Evolutionary conservation across 2,888 invertebrate genomes (phyloP).

Genomic region (Heterodera filipjevi): DNA sequence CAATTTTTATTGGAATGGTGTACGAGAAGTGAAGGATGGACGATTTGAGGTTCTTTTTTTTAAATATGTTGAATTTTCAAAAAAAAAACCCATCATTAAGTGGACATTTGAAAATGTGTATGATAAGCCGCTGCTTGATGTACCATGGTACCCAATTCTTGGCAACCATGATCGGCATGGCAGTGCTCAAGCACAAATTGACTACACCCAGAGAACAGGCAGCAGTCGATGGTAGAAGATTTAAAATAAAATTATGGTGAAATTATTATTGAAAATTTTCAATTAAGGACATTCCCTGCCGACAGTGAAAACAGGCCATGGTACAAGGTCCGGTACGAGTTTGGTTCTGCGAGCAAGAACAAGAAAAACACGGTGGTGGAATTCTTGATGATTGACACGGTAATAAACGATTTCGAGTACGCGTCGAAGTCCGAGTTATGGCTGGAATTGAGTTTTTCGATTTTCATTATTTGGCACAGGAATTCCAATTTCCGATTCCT

Average conservation of each 20-base stretch:
- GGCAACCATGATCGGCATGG: conserved; percentile 70
- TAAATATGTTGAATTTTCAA: not conserved
- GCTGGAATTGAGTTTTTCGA: too few relatives aligned
- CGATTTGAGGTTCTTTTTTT: conserved; percentile 67
- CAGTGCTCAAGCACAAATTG: conserved; percentile 69
- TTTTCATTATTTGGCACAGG: too few relatives aligned
- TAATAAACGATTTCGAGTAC: conserved; percentile 50
- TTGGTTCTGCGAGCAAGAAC: conserved; percentile 50
- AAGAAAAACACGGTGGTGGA: conserved; percentile 58
- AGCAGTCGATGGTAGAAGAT: conserved; percentile 49
- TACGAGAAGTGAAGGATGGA: conserved; percentile 66
- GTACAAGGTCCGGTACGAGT: conserved; percentile 65
- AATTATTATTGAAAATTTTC: too few relatives aligned
- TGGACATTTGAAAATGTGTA: conserved; percentile 68
- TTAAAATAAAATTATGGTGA: too few relatives aligned
- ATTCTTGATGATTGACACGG: conserved; percentile 69
- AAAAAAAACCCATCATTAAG: not conserved
- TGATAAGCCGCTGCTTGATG: conserved; percentile 53
- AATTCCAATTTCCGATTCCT: too few relatives aligned
- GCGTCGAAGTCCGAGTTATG: too few relatives aligned
- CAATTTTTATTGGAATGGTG: conserved; percentile 70
- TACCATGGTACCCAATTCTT: conserved; percentile 69
- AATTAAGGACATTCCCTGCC: conserved; percentile 67
- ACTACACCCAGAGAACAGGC: conserved; percentile 61
- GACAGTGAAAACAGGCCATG: conserved; percentile 58